phyloP scores from a whole-genome alignment of 2,888 invertebrate genomes.

The Daptonema setosum region DNA sequence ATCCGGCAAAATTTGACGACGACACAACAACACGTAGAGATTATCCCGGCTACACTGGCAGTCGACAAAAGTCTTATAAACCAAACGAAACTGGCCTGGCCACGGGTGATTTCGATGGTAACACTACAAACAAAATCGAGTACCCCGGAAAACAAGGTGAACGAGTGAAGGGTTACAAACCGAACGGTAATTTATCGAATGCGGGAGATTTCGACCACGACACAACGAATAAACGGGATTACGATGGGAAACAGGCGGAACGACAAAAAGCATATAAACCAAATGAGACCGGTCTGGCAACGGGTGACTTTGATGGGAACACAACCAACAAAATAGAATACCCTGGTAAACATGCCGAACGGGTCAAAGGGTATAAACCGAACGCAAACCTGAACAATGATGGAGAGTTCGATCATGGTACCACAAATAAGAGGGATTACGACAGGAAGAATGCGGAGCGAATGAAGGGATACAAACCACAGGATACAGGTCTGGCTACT shows the following conservation, averaged over 20 bases:
- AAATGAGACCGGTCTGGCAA: background rate
- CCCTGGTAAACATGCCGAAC: background rate
- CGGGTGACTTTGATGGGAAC: constrained; percentile 2
- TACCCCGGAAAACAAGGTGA: background rate
- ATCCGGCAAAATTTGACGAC: background rate
- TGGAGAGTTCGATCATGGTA: background rate
- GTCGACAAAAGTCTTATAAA: background rate
- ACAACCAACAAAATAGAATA: background rate
- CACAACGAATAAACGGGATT: background rate
- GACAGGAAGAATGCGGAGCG: background rate
- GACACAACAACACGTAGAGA: background rate
- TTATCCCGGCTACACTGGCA: too few species aligned
- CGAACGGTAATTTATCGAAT: too few species aligned
- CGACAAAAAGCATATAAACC: background rate
- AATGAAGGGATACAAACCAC: background rate
- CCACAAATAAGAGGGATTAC: background rate
- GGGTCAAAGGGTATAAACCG: background rate
- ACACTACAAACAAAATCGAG: background rate
- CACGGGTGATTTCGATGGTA: background rate
- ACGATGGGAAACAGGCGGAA: background rate
- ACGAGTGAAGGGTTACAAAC: background rate
- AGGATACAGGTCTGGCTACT: background rate
- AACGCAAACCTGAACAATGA: background rate
- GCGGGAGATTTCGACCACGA: background rate
- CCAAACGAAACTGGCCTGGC: background rate